phyloP scores from a whole-genome alignment of 2,113 vertebrate genomes.

The Bagarius yarrelli region DNA sequence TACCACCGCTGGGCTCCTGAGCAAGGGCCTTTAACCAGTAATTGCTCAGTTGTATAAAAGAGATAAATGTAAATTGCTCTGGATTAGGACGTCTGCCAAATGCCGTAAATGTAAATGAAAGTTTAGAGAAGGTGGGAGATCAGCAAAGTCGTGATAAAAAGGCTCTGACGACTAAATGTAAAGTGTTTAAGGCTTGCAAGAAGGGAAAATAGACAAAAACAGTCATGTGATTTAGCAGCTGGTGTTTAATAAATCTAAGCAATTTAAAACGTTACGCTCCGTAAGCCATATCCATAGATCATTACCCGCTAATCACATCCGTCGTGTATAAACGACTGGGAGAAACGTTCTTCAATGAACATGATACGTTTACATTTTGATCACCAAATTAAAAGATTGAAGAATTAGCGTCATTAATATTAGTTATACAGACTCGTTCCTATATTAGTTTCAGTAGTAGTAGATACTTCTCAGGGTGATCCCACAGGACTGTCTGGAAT shows the following conservation, averaged over 20 bases:
- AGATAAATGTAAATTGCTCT: no score
- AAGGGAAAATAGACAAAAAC: background rate
- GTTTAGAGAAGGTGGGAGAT: conserved; percentile 49
- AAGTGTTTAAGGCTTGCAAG: background rate
- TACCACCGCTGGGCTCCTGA: no score
- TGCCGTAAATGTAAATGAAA: conserved; percentile 6
- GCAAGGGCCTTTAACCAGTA: no score
- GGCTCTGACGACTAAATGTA: conserved; percentile 18
- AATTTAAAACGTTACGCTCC: background rate
- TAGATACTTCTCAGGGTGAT: background rate
- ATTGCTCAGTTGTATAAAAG: no score
- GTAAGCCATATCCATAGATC: conserved; percentile 5
- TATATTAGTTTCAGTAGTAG: background rate
- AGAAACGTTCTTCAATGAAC: conserved; percentile 16
- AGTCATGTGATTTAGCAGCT: conserved; percentile 1
- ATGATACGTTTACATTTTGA: conserved; percentile 39
- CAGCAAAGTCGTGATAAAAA: conserved; percentile 51
- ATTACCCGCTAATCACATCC: conserved; percentile 25
- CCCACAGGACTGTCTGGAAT: conserved; percentile 18
- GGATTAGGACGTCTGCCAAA: no score
- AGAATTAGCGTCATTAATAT: conserved; percentile 37
- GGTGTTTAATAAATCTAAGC: background rate
- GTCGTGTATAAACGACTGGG: background rate
- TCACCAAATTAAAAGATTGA: conserved; percentile 8
- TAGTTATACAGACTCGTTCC: conserved; percentile 16